Evolutionary conservation across 2,797 vertebrate species (phyloP).

Genomic region (Channallabes apus): DNA sequence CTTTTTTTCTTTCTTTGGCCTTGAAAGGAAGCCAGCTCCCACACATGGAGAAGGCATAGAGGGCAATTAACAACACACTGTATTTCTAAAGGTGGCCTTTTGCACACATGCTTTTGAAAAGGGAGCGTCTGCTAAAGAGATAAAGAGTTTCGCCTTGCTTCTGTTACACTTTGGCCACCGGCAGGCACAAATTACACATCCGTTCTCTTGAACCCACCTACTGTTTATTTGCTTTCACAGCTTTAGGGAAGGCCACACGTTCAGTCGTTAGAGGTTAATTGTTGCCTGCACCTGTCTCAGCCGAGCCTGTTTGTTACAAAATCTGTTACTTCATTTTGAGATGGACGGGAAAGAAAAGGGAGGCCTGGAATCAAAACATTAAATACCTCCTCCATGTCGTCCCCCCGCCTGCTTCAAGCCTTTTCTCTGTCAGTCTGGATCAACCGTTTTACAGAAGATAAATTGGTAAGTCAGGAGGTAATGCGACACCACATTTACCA

Average conservation of each 20-base stretch:
- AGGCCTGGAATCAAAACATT: conserved; percentile 35
- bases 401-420: conserved; percentile 21
- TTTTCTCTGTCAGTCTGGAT: conserved; percentile 58
- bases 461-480: conserved; percentile 62
- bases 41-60: conserved; percentile 82
- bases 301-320: conserved; percentile 71
- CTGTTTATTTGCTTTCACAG: conserved; percentile 85
- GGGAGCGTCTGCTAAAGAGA: conserved; percentile 81
- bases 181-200: conserved; percentile 64
- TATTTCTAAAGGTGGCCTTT: conserved; percentile 68
- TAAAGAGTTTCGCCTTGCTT: conserved; percentile 67
- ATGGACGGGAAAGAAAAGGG: conserved; percentile 36
- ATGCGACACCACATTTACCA: conserved; percentile 74
- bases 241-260: conserved; percentile 67
- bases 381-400: conserved; percentile 32
- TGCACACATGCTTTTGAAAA: conserved; percentile 61
- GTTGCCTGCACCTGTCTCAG: conserved; percentile 77
- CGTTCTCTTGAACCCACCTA: conserved; percentile 67
- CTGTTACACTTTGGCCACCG: conserved; percentile 60
- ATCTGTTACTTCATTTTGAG: conserved; percentile 66
- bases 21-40: conserved; percentile 54
- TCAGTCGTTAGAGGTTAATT: conserved; percentile 71
- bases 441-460: conserved; percentile 67
- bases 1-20: conserved; percentile 35
- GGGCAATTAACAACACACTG: conserved; percentile 78